Percentiles rank a stretch among this genome's conserved stretches.
Evolutionary conservation across 2,888 invertebrate species (phyloP).

Genomic region (Protodeltote pygarga): DNA sequence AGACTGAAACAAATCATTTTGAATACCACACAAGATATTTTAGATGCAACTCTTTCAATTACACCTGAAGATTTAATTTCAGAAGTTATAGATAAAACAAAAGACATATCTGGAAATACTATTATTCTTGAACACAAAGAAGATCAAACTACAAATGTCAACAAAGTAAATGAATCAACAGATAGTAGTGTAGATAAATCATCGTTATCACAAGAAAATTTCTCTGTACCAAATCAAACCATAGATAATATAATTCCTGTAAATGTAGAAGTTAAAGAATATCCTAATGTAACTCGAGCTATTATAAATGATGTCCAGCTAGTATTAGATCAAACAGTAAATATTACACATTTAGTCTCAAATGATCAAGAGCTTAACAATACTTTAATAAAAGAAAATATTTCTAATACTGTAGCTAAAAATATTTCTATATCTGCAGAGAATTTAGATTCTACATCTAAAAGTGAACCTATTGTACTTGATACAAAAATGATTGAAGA

Average conservation of each 20-base stretch:
- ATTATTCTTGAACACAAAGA: neutral
- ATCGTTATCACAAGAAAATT: neutral
- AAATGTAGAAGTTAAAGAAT: neutral
- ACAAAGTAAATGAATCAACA: slow-evolving; percentile 3
- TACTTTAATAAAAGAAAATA: slow-evolving; percentile 3
- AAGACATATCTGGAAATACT: neutral
- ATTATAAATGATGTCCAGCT: slow-evolving; percentile 2
- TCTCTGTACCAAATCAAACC: slow-evolving; percentile 4
- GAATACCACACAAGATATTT: slow-evolving; percentile 48
- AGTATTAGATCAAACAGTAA: slow-evolving; percentile 15
- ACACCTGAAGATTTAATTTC: slow-evolving; percentile 45
- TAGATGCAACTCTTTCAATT: slow-evolving; percentile 48
- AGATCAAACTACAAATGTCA: neutral
- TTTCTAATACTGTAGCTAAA: neutral
- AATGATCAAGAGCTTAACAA: slow-evolving; percentile 5
- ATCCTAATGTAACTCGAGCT: slow-evolving; percentile 2
- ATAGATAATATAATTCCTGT: neutral
- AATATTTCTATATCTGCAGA: neutral
- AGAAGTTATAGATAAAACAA: slow-evolving; percentile 9
- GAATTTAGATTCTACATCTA: neutral
- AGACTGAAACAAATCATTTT: slow-evolving; percentile 44
- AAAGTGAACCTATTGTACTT: slow-evolving; percentile 3
- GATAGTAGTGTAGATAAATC: neutral
- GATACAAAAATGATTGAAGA: slow-evolving; percentile 7
- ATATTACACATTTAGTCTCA: slow-evolving; percentile 2